These are phyloP conservation scores for Mus spretus DNA, from an alignment of 2,797 vertebrate species.

Conservation along the genomic window DNA sequence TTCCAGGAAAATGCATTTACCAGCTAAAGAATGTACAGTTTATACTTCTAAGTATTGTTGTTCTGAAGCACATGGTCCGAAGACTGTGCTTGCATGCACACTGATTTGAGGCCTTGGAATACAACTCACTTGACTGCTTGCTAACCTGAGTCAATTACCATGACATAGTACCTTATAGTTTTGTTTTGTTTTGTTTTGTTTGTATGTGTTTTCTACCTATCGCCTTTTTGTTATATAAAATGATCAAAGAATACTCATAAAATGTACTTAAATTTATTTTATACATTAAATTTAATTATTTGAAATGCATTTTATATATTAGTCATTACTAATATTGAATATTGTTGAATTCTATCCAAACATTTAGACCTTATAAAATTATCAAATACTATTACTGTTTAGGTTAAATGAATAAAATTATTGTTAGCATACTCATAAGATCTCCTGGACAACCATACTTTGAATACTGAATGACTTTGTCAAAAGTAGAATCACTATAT, in stretches of 20 bases:
- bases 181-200: background rate
- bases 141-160: background rate
- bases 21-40: background rate
- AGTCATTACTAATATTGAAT: background rate
- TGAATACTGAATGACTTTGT: background rate
- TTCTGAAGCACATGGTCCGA: background rate
- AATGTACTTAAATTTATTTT: background rate
- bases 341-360: background rate
- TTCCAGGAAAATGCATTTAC: constrained; percentile 8
- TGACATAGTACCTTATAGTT: background rate
- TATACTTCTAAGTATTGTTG: constrained; percentile 10
- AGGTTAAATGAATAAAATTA: constrained; percentile 13
- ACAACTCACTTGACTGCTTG: background rate
- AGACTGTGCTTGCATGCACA: background rate
- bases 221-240: background rate
- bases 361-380: background rate
- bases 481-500: background rate
- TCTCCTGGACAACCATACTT: background rate
- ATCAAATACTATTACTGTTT: background rate
- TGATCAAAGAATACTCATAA: background rate
- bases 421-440: background rate
- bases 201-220: background rate
- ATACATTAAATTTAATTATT: constrained; percentile 9
- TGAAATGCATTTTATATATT: background rate
- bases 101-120: background rate